Percentiles rank a stretch among this genome's conserved stretches.
phyloP scores from a whole-genome alignment of 2,113 vertebrate genomes.

The Elephas maximus region DNA sequence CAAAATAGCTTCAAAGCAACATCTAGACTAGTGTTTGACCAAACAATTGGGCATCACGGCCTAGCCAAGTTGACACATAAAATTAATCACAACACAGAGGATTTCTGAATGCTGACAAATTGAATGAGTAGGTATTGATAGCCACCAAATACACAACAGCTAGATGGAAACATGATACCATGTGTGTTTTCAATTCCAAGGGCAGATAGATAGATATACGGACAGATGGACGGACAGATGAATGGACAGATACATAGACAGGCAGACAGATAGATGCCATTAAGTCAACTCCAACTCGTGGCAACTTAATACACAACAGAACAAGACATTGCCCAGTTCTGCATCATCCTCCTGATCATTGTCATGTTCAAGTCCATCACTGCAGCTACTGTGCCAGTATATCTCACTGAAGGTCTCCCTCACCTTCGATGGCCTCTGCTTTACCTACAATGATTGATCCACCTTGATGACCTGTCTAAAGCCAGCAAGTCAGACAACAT shows the following conservation, averaged over 20 bases:
- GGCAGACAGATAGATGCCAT: too few species aligned
- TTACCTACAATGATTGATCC: not conserved
- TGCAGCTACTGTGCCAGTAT: not conserved
- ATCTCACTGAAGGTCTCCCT: not conserved
- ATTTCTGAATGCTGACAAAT: conserved; percentile 35
- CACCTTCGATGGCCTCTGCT: not conserved
- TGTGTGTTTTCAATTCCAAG: conserved; percentile 65
- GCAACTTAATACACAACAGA: too few species aligned
- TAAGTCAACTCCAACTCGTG: too few species aligned
- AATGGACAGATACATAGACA: too few species aligned
- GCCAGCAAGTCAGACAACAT: not conserved
- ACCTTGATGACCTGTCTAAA: not conserved
- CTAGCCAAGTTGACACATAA: too few species aligned
- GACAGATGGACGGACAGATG: too few species aligned
- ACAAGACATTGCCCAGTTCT: too few species aligned
- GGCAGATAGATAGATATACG: too few species aligned
- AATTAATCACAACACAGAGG: not conserved
- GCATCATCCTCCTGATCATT: too few species aligned
- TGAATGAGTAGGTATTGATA: conserved; percentile 55
- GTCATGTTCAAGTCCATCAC: not conserved
- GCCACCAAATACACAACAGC: conserved; percentile 58
- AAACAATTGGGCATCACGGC: too few species aligned
- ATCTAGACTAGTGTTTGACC: too few species aligned
- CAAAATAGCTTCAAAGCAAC: not conserved
- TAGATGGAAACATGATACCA: conserved; percentile 9